Conservation (phyloP, 2,797 vertebrate genomes). For the Tamandua tetradactyla region DNA sequence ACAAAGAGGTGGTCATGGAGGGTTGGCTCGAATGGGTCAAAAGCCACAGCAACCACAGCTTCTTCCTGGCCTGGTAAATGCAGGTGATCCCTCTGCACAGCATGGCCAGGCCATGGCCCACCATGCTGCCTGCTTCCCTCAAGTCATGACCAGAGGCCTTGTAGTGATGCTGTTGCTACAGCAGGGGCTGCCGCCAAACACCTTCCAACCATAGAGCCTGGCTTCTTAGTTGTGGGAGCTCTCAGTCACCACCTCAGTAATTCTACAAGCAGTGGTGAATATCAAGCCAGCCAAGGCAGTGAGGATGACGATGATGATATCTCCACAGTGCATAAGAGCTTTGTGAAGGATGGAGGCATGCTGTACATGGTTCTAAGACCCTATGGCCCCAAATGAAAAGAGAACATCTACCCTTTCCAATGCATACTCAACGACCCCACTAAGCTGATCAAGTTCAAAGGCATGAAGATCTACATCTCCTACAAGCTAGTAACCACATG, state of each 20-base stretch:
- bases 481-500: constrained; percentile 96
- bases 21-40: constrained; percentile 96
- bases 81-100: no score
- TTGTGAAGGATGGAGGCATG: constrained; percentile 97
- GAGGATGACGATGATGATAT: no score
- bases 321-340: no score
- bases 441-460: constrained; percentile 99
- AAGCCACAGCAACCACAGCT: constrained; percentile 92
- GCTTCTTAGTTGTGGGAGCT: constrained; percentile 76
- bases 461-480: constrained; percentile 99
- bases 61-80: constrained; percentile 98
- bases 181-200: constrained; percentile 49
- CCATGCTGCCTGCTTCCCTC: constrained; percentile 77
- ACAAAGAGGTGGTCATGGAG: constrained; percentile 96
- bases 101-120: constrained; percentile 81
- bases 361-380: constrained; percentile 94
- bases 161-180: constrained; percentile 57
- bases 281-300: constrained; percentile 90
- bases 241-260: constrained; percentile 80
- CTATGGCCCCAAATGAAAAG: constrained; percentile 96
- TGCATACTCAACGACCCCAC: constrained; percentile 97
- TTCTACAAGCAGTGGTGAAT: constrained; percentile 72
- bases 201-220: constrained; percentile 65
- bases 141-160: constrained; percentile 58
- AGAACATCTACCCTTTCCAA: constrained; percentile 95